These are phyloP conservation scores for Brachionus koreanus DNA, from an alignment of 1,140 invertebrate species.

Conservation along the genomic window DNA sequence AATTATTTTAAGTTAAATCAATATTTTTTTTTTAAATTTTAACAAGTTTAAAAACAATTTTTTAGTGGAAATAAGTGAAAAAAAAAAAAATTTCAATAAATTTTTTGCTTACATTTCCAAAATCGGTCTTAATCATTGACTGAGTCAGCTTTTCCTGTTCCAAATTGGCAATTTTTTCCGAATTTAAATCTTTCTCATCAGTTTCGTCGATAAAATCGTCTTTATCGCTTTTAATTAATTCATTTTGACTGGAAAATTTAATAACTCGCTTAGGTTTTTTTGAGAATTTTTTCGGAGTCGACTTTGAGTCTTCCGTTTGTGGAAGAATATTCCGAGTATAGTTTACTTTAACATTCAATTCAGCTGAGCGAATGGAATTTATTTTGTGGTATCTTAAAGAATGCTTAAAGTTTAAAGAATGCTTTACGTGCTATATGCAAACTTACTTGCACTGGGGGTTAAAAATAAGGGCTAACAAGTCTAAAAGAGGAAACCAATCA, in stretches of 20 bases:
- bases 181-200: background rate
- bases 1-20: no score
- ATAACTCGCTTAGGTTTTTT: constrained; percentile 6
- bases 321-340: constrained; percentile 15
- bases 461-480: constrained; percentile 84
- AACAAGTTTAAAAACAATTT: background rate
- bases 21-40: no score
- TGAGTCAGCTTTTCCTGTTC: constrained; percentile 9
- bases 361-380: constrained; percentile 7
- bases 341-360: constrained; percentile 32
- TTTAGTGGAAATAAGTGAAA: background rate
- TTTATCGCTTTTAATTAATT: background rate
- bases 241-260: background rate
- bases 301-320: background rate
- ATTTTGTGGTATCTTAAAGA: constrained; percentile 15
- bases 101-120: background rate
- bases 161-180: background rate
- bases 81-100: background rate
- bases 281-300: background rate
- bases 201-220: background rate
- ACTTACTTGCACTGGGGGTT: constrained; percentile 64
- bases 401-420: background rate
- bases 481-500: constrained; percentile 86
- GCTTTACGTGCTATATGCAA: background rate
- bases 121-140: background rate